Base-by-base conservation (phyloP, 2,888 invertebrate genomes). In the Marronus borbonicus region DNA sequence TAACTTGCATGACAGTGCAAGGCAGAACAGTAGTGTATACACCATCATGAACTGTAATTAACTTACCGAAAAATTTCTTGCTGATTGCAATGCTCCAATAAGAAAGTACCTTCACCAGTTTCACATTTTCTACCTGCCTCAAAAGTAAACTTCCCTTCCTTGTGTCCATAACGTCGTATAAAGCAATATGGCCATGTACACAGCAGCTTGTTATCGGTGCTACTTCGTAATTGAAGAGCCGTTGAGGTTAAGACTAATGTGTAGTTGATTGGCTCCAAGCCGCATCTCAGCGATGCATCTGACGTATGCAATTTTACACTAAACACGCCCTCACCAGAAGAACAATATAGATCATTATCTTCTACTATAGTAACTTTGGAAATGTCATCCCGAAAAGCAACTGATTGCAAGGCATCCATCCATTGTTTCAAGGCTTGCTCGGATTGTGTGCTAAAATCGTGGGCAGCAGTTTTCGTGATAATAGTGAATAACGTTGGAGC, bases 301-400 rank as follows among this genome's bases (percentile, higher is more conserved):
- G 96, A 95, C 52, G 94, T 90, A 82, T 93, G 93, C 84, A 96
- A 90, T 87, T 92, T 94, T 1, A 96, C 95, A 80, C 85, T 86
- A 86, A 96, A 96, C 17, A 95, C 90, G 70, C 95, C 95, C 89
- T 96, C 95, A 31, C 94, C 95, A 78, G 95, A 94, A 58, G 96
- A 94, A 86, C 95, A 96, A 86, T 96, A 96, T n/a, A 96, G 89
- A 87, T 96, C 96, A 88, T 96, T 96, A 84, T 96, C 96, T 89
- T 96, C 95, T 89, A 96, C 95, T 85, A 95, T 93, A 17, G 91
- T 91, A 64, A 79, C 84, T 83, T 0, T 92, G 0, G 92, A 90
- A 76, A 91, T 90, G 83, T 90, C 91, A 79, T 93, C 94, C 84
- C 93, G 93, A 85, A 96, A 96, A 0, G 96, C 96, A 39, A 96